Base-by-base conservation (phyloP, 2,113 vertebrate species). In the Pampusana beccarii region DNA sequence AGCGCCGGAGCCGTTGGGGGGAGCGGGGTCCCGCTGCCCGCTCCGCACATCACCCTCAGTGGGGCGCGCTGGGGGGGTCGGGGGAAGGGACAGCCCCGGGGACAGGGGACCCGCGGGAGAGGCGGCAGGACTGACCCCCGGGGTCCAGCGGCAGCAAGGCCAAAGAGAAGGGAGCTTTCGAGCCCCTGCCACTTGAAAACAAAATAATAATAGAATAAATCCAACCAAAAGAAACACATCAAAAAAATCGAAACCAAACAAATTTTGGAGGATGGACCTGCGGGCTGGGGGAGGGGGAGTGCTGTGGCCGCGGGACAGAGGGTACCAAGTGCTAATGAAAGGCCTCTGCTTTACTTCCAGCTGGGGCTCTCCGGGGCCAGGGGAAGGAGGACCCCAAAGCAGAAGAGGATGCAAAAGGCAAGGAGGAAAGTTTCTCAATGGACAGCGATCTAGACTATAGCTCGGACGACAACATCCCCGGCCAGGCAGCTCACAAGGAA, bases 401-500 rank as follows among this genome's bases (percentile, higher is more conserved):
- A 16, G 99, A 99, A 34, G 99, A 99, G 21, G 99, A 99, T 5
- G 95, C 98, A 15, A 98, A 98, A 87, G 97, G 99, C 83, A 99
- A 99, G 79, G 99, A 99, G 42, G 99, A 99, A 94, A 98, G 98
- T 57, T 99, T 99, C 98, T 99, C 99, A 80, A 98, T 99, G 99
- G 99, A 99, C 98, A 99, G 99, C 89, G 99, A 99, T 93, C 95
- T 99, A 78, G 99, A 99, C 98, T 99, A 99, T 94, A 99, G 99
- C 98, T 99, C 99, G 1, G 99, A 99, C 46, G 99, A 99, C 95
- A 99, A 99, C 97, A 97, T 98, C 64, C 84, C 98, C 2, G 91
- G 98, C 70, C 98, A 97, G 92, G 95, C 96, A 2, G 97, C 98
- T 23, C 97, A 98, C 97, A 98, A 99, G 90, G 98, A 98, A 83